Conservation (phyloP, 35 echinoderm and acorn worm species). For the Holothuria glaberrima region DNA sequence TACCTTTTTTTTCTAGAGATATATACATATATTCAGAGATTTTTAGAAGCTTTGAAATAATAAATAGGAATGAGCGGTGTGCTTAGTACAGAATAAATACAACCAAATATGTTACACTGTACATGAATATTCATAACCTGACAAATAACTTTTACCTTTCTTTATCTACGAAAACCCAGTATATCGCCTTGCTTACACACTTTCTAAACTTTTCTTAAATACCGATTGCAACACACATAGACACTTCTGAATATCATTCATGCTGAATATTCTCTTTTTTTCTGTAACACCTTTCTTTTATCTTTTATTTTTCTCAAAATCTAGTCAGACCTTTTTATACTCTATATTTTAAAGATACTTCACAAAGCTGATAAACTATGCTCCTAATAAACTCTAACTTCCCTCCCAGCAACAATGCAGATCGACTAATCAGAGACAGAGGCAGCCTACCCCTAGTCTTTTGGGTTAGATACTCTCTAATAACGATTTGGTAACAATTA, state of each 20-base stretch:
- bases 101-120: slow-evolving; percentile 49
- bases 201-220: background rate
- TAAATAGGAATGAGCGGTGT: slow-evolving; percentile 40
- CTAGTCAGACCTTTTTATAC: too few species aligned
- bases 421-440: too few species aligned
- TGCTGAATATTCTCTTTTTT: too few species aligned
- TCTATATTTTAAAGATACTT: too few species aligned
- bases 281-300: too few species aligned
- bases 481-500: too few species aligned
- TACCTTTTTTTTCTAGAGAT: slow-evolving; percentile 2
- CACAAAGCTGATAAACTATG: too few species aligned
- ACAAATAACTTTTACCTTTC: slow-evolving; percentile 12
- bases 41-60: slow-evolving; percentile 27
- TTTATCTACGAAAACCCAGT: background rate
- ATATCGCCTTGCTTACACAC: slow-evolving; percentile 26
- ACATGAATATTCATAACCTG: slow-evolving; percentile 33
- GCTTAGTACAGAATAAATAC: slow-evolving; percentile 51
- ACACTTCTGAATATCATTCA: slow-evolving; percentile 25
- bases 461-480: too few species aligned
- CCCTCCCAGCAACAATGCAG: too few species aligned
- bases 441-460: too few species aligned
- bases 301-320: too few species aligned
- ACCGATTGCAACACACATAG: slow-evolving; percentile 33
- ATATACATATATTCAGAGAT: slow-evolving; percentile 38
- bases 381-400: too few species aligned